Percentiles rank a stretch among this genome's conserved stretches.
Evolutionary conservation across 2,888 invertebrate genomes (phyloP).

Genomic region (Acanthosoma haemorrhoidale): DNA sequence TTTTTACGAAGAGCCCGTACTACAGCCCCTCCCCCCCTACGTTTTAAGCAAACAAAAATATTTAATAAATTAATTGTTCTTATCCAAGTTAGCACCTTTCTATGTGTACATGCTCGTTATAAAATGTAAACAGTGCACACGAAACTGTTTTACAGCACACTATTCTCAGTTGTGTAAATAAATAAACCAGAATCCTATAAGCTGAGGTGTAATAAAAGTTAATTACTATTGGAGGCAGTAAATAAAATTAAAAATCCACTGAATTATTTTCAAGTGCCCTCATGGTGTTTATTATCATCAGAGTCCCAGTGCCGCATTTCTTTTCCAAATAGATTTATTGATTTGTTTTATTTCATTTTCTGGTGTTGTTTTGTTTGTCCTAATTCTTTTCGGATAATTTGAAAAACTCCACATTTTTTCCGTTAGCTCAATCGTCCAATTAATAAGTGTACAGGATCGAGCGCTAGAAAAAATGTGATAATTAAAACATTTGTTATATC

Average conservation of each 20-base stretch:
- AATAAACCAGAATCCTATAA: not conserved
- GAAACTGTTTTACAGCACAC: slow-evolving; percentile 3
- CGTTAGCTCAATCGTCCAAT: too few relatives aligned
- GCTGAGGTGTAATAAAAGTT: slow-evolving; percentile 14
- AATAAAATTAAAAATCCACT: not conserved
- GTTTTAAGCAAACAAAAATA: not conserved
- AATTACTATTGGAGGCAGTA: slow-evolving; percentile 11
- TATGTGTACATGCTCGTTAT: slow-evolving; percentile 3
- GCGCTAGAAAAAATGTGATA: too few relatives aligned
- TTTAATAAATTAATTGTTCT: not conserved
- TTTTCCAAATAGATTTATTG: not conserved
- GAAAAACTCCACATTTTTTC: too few relatives aligned
- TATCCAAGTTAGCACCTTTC: slow-evolving; percentile 2
- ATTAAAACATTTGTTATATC: too few relatives aligned
- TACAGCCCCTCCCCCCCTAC: not conserved
- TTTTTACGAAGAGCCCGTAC: not conserved
- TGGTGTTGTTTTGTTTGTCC: too few relatives aligned
- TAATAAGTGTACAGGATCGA: too few relatives aligned
- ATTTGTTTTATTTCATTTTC: not conserved
- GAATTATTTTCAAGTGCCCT: not conserved
- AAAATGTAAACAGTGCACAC: slow-evolving; percentile 9
- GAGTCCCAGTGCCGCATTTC: not conserved
- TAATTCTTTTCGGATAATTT: too few relatives aligned
- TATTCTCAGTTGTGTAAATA: not conserved
- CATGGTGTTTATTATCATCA: not conserved